Evolutionary conservation across 1,140 invertebrate genomes (phyloP).

Genomic region (Calliopsis andreniformis): DNA sequence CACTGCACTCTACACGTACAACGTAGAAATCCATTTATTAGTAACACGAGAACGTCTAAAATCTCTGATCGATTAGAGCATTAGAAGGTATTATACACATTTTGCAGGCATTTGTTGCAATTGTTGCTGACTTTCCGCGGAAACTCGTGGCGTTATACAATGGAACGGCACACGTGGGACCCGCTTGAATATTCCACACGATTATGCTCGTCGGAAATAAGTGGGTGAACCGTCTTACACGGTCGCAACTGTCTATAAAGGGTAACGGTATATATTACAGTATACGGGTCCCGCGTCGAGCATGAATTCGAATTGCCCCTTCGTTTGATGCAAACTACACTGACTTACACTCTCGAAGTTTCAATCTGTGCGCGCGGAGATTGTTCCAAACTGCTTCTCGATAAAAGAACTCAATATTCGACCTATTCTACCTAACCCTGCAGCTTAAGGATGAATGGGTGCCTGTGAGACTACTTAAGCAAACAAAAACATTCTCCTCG

Average conservation of each 20-base stretch:
- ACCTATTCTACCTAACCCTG: too few relatives aligned
- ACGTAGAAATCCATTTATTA: too few relatives aligned
- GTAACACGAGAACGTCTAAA: too few relatives aligned
- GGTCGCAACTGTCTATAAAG: conserved; percentile 33
- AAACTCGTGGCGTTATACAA: neutral
- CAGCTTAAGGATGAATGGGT: too few relatives aligned
- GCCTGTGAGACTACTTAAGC: too few relatives aligned
- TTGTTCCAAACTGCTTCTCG: conserved; percentile 37
- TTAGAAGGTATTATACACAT: too few relatives aligned
- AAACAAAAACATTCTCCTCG: too few relatives aligned
- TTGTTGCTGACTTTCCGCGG: neutral
- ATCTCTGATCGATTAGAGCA: too few relatives aligned
- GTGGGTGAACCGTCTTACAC: conserved; percentile 40
- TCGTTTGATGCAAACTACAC: conserved; percentile 57
- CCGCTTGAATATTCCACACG: conserved; percentile 56
- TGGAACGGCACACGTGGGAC: conserved; percentile 45
- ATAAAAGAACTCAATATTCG: neutral
- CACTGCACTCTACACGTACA: neutral
- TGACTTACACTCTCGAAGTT: conserved; percentile 74
- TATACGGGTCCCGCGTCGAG: conserved; percentile 67
- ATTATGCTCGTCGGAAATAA: conserved; percentile 57
- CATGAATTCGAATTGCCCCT: conserved; percentile 70
- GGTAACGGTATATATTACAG: conserved; percentile 34
- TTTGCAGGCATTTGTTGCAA: neutral
- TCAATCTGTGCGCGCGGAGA: conserved; percentile 70